Base-by-base conservation (phyloP, 2,797 vertebrate species). In the Anguilla obscura region DNA sequence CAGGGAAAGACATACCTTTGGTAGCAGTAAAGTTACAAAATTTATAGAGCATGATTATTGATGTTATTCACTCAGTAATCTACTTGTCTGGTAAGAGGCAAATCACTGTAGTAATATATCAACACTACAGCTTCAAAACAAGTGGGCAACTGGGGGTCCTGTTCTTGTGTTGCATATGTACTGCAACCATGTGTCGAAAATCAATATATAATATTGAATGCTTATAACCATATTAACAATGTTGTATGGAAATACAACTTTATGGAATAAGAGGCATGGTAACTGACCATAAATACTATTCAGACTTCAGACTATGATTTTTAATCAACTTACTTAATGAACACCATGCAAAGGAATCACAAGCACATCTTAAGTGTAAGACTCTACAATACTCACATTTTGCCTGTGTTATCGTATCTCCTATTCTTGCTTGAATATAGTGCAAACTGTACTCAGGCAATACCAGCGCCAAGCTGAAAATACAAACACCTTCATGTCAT, bases 381-480 rank as follows among this genome's bases (percentile, higher is more conserved):
- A 84, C 83, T 84, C 83, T 40, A 30, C 27, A 91, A 89, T 96
- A 99, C 98, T 99, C 96, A 99, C 99, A 98, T 95, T 93, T 97
- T 85, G 97, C 97, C 96, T 98, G 96, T 91, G 90, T 96, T 92
- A 99, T 96, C 89, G 96, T 94, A 87, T 99, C 97, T 85, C 98
- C 97, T 92, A 98, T 96, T 94, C 96, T 98, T 87, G 98, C 97
- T 95, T 98, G 98, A 94, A 99, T 98, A 95, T 99, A 99, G 95
- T 99, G 97, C 95, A 98, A 97, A 91, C 98, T 98, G 96, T 99
- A 99, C 92, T 98, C 97, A 74, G 99, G 99, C 91, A 99, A 96
- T 91, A 97, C 98, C 91, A 99, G 95, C 88, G 98, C 99, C 96
- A 99, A 96, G 95, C 99, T 99, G 95, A 82, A 94, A 95, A 87